phyloP scores from a whole-genome alignment of 2,797 vertebrate species.

The Hirundo rustica region DNA sequence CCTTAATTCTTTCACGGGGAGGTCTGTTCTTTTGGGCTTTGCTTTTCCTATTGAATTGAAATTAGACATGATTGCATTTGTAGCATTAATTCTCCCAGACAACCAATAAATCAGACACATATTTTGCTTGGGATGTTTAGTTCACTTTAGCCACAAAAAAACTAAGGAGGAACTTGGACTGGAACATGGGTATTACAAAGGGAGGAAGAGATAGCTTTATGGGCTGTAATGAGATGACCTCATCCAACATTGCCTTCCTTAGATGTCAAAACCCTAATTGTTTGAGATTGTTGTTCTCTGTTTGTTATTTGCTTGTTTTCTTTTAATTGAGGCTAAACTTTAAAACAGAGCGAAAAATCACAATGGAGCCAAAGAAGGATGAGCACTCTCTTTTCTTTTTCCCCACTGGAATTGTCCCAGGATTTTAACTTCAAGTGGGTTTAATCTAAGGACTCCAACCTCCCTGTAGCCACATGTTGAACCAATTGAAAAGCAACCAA shows the following conservation, averaged over 20 bases:
- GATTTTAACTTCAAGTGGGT: conserved; percentile 15
- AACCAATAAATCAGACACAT: conserved; percentile 52
- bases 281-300: not conserved
- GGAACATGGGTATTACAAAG: conserved; percentile 39
- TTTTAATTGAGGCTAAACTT: conserved; percentile 9
- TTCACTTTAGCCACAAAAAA: conserved; percentile 42
- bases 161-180: conserved; percentile 37
- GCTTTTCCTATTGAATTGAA: conserved; percentile 51
- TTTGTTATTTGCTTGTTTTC: conserved; percentile 16
- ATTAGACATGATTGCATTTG: conserved; percentile 43
- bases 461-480: conserved; percentile 58
- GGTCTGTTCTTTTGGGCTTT: conserved; percentile 25
- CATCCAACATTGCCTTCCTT: conserved; percentile 50
- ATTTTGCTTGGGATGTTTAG: conserved; percentile 35
- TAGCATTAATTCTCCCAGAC: conserved; percentile 48
- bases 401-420: not conserved
- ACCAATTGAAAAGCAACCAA: conserved; percentile 66
- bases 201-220: conserved; percentile 59
- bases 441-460: conserved; percentile 37
- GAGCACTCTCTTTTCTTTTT: not conserved
- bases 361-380: not conserved
- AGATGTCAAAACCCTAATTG: conserved; percentile 42
- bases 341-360: not conserved
- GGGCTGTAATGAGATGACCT: conserved; percentile 61
- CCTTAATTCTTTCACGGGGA: conserved; percentile 28